A percentile compares a stretch with the other conserved stretches of the same genome.
Conservation (phyloP, 2,888 invertebrate genomes). For the Drosophila austrosaltans region DNA sequence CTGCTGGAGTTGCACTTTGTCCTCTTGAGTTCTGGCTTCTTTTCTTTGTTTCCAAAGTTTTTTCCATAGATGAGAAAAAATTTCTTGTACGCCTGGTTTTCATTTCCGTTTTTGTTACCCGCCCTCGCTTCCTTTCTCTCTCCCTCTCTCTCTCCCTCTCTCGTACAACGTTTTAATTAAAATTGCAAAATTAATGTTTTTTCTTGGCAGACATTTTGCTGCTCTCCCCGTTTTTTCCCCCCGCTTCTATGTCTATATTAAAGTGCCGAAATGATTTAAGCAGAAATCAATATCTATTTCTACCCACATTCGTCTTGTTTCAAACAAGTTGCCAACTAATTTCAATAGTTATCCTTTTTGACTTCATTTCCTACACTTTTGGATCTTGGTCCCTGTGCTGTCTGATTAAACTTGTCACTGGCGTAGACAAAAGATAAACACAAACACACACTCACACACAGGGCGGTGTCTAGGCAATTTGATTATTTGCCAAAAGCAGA, state of each 20-base stretch:
- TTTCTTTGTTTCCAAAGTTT: slow-evolving; percentile 34
- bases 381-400: slow-evolving; percentile 31
- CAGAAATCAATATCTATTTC: slow-evolving; percentile 59
- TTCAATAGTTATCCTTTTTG: slow-evolving; percentile 78
- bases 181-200: slow-evolving; percentile 75
- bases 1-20: slow-evolving; percentile 31
- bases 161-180: slow-evolving; percentile 73
- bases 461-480: slow-evolving; percentile 71
- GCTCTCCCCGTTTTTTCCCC: not conserved
- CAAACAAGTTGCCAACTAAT: slow-evolving; percentile 60
- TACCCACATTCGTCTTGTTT: slow-evolving; percentile 34
- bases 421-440: slow-evolving; percentile 75
- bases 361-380: slow-evolving; percentile 31
- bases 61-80: slow-evolving; percentile 24
- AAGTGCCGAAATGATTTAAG: slow-evolving; percentile 75
- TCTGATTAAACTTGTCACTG: slow-evolving; percentile 76
- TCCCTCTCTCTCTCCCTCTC: slow-evolving; percentile 6
- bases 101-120: slow-evolving; percentile 11
- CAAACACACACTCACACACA: slow-evolving; percentile 54
- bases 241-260: slow-evolving; percentile 46
- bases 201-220: slow-evolving; percentile 41
- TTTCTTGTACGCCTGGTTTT: slow-evolving; percentile 1
- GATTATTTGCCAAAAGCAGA: slow-evolving; percentile 76
- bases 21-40: slow-evolving; percentile 19
- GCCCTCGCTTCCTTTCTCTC: slow-evolving; percentile 20